phyloP scores from a whole-genome alignment of 1,140 invertebrate species.

The Drosophila bocqueti region DNA sequence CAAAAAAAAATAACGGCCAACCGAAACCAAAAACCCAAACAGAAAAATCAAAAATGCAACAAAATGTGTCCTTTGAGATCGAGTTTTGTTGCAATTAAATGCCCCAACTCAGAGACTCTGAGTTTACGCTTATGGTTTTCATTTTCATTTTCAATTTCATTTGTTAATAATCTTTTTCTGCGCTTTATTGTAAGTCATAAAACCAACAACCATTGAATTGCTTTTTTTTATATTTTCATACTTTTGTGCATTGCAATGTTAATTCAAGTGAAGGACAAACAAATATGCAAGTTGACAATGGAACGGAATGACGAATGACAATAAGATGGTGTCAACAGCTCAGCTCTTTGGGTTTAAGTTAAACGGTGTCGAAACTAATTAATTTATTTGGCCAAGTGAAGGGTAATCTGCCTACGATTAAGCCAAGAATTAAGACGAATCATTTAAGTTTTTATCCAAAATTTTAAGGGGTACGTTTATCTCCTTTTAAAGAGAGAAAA shows the following conservation, averaged over 20 bases:
- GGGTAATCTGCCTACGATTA: conserved; percentile 14
- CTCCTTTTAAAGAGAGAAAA: no score
- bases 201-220: conserved; percentile 34
- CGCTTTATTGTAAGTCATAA: conserved; percentile 30
- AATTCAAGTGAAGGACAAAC: conserved; percentile 52
- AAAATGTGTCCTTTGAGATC: conserved; percentile 57
- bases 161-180: conserved; percentile 14
- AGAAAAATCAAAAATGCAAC: conserved; percentile 18
- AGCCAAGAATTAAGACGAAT: conserved; percentile 19
- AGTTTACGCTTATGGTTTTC: neutral
- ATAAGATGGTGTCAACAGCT: conserved; percentile 30
- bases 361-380: conserved; percentile 53
- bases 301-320: conserved; percentile 41
- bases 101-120: neutral
- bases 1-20: conserved; percentile 8
- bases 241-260: conserved; percentile 42
- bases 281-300: conserved; percentile 41
- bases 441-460: neutral
- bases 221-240: conserved; percentile 22
- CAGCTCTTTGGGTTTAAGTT: conserved; percentile 44
- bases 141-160: neutral
- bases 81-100: conserved; percentile 26
- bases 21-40: conserved; percentile 3
- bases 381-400: conserved; percentile 34
- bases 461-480: neutral